Conservation (phyloP, 2,113 vertebrate genomes). For the Cranoglanis bouderius region DNA sequence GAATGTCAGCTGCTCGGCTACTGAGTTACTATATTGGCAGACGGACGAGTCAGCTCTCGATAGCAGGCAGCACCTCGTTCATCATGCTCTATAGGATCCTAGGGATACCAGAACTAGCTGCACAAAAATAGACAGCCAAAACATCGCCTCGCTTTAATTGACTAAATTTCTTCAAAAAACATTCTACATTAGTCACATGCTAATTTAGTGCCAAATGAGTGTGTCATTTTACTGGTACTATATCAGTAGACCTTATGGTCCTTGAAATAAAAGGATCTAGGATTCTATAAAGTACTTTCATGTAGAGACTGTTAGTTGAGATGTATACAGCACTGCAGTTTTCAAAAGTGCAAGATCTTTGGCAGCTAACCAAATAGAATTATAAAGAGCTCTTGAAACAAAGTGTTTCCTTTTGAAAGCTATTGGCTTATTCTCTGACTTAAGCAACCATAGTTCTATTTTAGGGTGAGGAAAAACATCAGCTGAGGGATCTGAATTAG, state of each 20-base stretch:
- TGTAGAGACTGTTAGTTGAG: not conserved
- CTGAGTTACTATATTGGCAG: conserved; percentile 58
- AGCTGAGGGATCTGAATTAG: conserved; percentile 45
- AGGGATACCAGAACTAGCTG: conserved; percentile 28
- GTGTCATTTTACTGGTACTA: not conserved
- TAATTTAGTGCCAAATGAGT: conserved; percentile 24
- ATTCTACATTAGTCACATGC: not conserved
- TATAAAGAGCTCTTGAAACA: conserved; percentile 39
- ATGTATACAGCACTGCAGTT: not conserved
- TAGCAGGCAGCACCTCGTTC: conserved; percentile 51
- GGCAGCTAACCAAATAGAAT: conserved; percentile 6
- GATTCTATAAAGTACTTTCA: conserved; percentile 11
- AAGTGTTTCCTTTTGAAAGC: conserved; percentile 44
- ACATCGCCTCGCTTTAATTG: conserved; percentile 9
- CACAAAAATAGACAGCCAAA: conserved; percentile 48
- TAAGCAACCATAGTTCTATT: conserved; percentile 43
- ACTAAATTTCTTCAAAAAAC: not conserved
- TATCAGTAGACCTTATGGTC: conserved; percentile 27
- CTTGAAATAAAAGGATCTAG: conserved; percentile 8
- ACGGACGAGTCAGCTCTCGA: conserved; percentile 46
- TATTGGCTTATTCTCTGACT: conserved; percentile 41
- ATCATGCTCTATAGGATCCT: conserved; percentile 45
- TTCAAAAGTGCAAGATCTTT: not conserved
- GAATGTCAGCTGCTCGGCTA: conserved; percentile 54
- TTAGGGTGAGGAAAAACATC: conserved; percentile 35